A percentile compares a stretch with the other conserved stretches of the same genome.
Evolutionary conservation across 2,113 vertebrate species (phyloP).

Genomic region (Strix uralensis): DNA sequence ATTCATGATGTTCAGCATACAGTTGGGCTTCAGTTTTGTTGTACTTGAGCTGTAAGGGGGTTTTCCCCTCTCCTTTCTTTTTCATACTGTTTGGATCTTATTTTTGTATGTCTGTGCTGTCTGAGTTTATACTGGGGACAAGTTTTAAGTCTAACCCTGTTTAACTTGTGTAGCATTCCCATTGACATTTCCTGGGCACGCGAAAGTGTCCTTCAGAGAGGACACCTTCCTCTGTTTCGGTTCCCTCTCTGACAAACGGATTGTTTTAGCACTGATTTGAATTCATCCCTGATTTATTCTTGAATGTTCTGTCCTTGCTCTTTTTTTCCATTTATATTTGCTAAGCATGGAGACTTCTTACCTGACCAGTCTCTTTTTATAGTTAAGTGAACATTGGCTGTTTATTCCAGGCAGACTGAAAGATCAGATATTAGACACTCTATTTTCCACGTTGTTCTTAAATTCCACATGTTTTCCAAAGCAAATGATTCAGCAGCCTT

Average conservation of each 20-base stretch:
- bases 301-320: background rate
- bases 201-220: background rate
- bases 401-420: background rate
- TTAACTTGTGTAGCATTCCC: background rate
- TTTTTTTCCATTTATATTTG: background rate
- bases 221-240: background rate
- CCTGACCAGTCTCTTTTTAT: background rate
- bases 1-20: background rate
- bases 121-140: background rate
- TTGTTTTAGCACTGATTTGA: background rate
- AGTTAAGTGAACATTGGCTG: background rate
- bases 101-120: background rate
- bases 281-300: background rate
- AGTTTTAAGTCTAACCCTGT: background rate
- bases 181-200: accelerated
- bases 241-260: background rate
- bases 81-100: background rate
- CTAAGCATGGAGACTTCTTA: background rate
- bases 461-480: background rate
- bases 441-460: background rate
- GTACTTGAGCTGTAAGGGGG: background rate
- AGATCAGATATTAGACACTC: background rate
- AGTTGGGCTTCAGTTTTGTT: background rate
- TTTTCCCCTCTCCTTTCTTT: background rate
- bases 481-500: background rate